Conservation (phyloP, 2,797 vertebrate species). For the Chanos chanos region DNA sequence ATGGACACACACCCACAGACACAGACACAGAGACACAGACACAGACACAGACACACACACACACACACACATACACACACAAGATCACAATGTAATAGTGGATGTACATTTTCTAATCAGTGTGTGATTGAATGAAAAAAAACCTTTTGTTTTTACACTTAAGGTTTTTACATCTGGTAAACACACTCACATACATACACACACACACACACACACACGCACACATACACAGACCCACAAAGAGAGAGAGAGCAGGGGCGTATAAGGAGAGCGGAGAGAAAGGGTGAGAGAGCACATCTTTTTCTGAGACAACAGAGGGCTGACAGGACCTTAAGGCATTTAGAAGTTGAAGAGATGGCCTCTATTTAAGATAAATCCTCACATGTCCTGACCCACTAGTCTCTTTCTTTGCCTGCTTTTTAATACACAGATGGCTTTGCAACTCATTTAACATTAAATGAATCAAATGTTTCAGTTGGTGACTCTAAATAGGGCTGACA, state of each 20-base stretch:
- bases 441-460: conserved; percentile 44
- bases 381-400: background rate
- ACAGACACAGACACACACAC: background rate
- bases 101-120: too few species aligned
- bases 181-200: background rate
- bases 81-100: conserved; percentile 38
- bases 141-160: too few species aligned
- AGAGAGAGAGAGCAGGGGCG: too few species aligned
- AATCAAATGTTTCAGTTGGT: conserved; percentile 39
- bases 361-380: too few species aligned
- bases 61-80: conserved; percentile 30
- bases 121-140: too few species aligned
- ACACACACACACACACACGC: background rate
- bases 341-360: too few species aligned
- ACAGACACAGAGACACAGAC: background rate
- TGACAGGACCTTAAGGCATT: too few species aligned
- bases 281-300: background rate
- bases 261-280: background rate
- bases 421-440: conserved; percentile 12
- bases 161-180: too few species aligned
- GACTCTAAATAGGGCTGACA: conserved; percentile 42
- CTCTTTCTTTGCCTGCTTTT: background rate
- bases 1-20: background rate
- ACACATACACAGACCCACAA: too few species aligned
- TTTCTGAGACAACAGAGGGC: too few species aligned